phyloP scores from a whole-genome alignment of 2,113 vertebrate species.

The Phrynocephalus versicolor region DNA sequence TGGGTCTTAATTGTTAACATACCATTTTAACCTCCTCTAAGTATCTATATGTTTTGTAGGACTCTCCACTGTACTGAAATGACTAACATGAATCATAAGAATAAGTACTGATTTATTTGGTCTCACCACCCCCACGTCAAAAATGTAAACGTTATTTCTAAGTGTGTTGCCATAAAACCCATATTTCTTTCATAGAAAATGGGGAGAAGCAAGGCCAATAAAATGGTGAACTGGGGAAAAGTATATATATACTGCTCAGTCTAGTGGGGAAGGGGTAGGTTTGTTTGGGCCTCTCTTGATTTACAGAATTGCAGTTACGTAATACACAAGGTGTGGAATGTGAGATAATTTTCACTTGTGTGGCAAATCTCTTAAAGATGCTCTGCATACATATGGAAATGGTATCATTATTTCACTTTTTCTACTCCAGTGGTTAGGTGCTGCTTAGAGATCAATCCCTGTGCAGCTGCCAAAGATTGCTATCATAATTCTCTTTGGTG shows the following conservation, averaged over 20 bases:
- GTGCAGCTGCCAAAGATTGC: background rate
- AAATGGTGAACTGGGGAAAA: conserved; percentile 12
- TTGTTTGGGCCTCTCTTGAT: background rate
- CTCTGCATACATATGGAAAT: background rate
- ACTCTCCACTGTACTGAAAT: conserved; percentile 1
- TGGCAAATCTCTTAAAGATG: background rate
- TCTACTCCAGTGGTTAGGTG: background rate
- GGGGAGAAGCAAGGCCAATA: background rate
- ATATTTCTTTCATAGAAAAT: background rate
- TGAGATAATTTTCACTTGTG: background rate
- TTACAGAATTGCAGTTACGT: background rate
- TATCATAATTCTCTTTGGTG: background rate
- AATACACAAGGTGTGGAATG: background rate
- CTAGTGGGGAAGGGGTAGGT: background rate
- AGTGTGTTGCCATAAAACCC: conserved; percentile 21
- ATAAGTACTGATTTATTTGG: conserved; percentile 39
- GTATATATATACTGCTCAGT: background rate
- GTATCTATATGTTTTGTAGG: background rate
- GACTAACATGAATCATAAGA: background rate
- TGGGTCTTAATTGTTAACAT: background rate
- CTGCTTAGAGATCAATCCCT: background rate
- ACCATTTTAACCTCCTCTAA: background rate
- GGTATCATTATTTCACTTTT: background rate
- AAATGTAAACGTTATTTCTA: conserved; percentile 18
- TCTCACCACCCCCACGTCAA: background rate